Percentiles rank a stretch among this genome's conserved stretches.
phyloP scores from a whole-genome alignment of 2,113 vertebrate genomes.

The Galbula dea region DNA sequence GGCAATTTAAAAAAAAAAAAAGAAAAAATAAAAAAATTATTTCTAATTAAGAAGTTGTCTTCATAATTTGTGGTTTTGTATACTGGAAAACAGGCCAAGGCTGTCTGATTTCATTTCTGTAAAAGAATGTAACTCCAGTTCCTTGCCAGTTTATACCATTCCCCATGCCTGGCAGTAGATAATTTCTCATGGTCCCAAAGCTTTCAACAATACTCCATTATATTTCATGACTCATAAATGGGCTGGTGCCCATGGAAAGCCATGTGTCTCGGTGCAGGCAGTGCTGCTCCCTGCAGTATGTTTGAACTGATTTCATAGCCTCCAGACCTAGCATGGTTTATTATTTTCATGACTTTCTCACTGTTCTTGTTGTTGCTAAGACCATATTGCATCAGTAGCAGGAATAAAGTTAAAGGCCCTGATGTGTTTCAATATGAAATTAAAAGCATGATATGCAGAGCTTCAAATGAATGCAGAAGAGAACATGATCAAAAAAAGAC shows the following conservation, averaged over 20 bases:
- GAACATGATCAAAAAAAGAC: slow-evolving; percentile 38
- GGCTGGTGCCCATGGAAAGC: slow-evolving; percentile 73
- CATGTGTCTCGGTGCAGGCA: slow-evolving; percentile 69
- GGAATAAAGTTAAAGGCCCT: slow-evolving; percentile 45
- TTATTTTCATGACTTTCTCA: slow-evolving; percentile 64
- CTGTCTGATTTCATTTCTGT: slow-evolving; percentile 74
- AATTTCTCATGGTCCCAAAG: slow-evolving; percentile 74
- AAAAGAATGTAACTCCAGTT: slow-evolving; percentile 63
- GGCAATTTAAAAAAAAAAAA: neutral
- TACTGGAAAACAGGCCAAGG: slow-evolving; percentile 45
- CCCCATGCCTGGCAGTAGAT: slow-evolving; percentile 68
- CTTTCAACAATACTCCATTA: slow-evolving; percentile 77
- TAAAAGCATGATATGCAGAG: neutral
- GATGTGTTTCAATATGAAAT: neutral
- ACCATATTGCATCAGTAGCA: slow-evolving; percentile 39
- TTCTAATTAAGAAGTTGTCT: slow-evolving; percentile 42
- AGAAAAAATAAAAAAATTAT: slow-evolving; percentile 7
- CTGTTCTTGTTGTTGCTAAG: slow-evolving; percentile 55
- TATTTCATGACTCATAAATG: slow-evolving; percentile 76
- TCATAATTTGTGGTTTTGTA: slow-evolving; percentile 47
- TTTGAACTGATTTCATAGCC: slow-evolving; percentile 69
- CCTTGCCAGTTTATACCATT: slow-evolving; percentile 73
- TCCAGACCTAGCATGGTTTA: slow-evolving; percentile 61
- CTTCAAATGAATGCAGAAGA: neutral
- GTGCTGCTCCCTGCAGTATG: slow-evolving; percentile 66